Evolutionary conservation across 2,113 vertebrate species (phyloP).

Genomic region (Aspiorhynchus laticeps): DNA sequence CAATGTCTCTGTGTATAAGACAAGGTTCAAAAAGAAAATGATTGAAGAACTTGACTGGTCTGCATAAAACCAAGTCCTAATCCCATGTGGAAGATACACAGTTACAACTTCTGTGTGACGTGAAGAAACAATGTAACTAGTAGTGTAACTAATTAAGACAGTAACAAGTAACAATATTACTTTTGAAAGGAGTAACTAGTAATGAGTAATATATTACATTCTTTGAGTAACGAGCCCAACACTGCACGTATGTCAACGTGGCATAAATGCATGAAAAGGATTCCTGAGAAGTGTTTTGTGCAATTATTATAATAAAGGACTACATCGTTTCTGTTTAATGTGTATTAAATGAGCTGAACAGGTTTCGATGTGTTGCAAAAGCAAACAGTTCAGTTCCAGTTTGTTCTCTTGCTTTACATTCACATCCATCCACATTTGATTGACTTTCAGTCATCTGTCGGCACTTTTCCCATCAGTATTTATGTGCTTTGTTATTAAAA

Average conservation of each 20-base stretch:
- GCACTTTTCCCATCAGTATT: neutral
- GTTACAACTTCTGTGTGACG: too few relatives aligned
- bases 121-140: too few relatives aligned
- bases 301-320: neutral
- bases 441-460: neutral
- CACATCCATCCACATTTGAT: slow-evolving; percentile 4
- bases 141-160: too few relatives aligned
- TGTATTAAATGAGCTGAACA: neutral
- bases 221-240: too few relatives aligned
- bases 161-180: too few relatives aligned
- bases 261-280: neutral
- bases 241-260: neutral
- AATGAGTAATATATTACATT: too few relatives aligned
- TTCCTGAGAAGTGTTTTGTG: neutral
- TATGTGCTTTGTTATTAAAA: neutral
- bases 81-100: too few relatives aligned
- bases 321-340: neutral
- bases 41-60: too few relatives aligned
- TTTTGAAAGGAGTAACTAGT: too few relatives aligned
- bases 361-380: neutral
- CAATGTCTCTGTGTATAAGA: too few relatives aligned
- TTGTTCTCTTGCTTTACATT: neutral
- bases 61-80: too few relatives aligned
- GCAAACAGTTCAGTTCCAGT: neutral
- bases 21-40: too few relatives aligned